These are phyloP conservation scores for Cebidichthys violaceus DNA, from an alignment of 2,113 vertebrate species.

Conservation along the genomic window DNA sequence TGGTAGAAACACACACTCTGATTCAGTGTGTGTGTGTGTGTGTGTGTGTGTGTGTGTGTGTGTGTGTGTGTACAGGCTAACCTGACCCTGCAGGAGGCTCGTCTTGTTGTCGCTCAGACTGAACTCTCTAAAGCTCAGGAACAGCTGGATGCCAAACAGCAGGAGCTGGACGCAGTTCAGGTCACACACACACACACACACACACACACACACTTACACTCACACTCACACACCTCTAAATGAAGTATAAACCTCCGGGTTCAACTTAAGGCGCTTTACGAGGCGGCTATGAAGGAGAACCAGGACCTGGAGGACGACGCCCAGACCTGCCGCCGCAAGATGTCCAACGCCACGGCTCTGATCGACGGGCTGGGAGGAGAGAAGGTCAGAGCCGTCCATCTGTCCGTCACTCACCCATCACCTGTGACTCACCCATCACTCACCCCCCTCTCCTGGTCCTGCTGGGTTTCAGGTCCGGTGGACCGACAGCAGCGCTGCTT, in stretches of 20 bases:
- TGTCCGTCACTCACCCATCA: too few species aligned
- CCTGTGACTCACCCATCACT: too few species aligned
- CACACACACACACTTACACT: not conserved
- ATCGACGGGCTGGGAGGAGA: slow-evolving; percentile 88
- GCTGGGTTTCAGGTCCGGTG: slow-evolving; percentile 81
- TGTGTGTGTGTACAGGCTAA: slow-evolving; percentile 79
- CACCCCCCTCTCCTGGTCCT: too few species aligned
- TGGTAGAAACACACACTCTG: too few species aligned
- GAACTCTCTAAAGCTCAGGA: slow-evolving; percentile 85
- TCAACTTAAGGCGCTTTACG: slow-evolving; percentile 80
- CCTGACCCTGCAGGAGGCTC: slow-evolving; percentile 86
- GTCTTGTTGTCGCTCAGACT: slow-evolving; percentile 81
- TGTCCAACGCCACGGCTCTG: slow-evolving; percentile 86
- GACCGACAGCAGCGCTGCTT: slow-evolving; percentile 86
- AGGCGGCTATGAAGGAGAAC: slow-evolving; percentile 86
- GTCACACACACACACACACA: slow-evolving; percentile 33
- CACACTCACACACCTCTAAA: too few species aligned
- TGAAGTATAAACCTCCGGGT: too few species aligned
- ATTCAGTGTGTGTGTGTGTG: not conserved
- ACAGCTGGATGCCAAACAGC: slow-evolving; percentile 87
- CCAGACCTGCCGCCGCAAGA: slow-evolving; percentile 84
- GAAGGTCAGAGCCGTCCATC: slow-evolving; percentile 78
- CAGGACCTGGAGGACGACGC: slow-evolving; percentile 86
- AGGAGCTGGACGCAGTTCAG: slow-evolving; percentile 86
- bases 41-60: slow-evolving; percentile 19